A percentile compares a stretch with the other conserved stretches of the same genome.
Evolutionary conservation across 2,113 vertebrate species (phyloP).

Genomic region (Panthera leo): DNA sequence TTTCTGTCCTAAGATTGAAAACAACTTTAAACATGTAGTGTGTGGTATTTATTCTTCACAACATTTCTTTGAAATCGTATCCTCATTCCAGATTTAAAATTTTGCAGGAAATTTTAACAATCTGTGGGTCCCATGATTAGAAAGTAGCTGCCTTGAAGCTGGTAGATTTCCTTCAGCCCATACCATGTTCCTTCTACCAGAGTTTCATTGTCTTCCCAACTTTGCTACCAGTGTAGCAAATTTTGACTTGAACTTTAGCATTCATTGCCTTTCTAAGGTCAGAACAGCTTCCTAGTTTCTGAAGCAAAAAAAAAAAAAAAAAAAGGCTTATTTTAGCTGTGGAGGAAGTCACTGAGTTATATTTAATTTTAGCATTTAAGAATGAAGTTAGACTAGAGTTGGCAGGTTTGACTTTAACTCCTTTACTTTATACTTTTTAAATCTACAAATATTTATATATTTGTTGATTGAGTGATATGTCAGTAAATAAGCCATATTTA

Average conservation of each 20-base stretch:
- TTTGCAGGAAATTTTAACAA: neutral
- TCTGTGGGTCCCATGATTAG: neutral
- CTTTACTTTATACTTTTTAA: neutral
- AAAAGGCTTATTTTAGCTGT: constrained; percentile 35
- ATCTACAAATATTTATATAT: neutral
- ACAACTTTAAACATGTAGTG: neutral
- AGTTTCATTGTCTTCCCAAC: neutral
- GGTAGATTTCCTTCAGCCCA: neutral
- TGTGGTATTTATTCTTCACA: constrained; percentile 26
- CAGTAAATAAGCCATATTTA: neutral
- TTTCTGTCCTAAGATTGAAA: constrained; percentile 38
- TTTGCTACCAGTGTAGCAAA: neutral
- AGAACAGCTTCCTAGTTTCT: constrained; percentile 1
- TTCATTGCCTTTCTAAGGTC: constrained; percentile 23
- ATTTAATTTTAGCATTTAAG: constrained; percentile 23
- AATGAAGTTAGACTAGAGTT: neutral
- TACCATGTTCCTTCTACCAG: neutral
- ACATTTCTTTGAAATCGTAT: constrained; percentile 15
- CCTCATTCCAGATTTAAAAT: constrained; percentile 12
- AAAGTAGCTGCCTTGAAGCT: neutral
- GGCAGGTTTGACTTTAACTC: neutral
- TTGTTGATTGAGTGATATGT: neutral
- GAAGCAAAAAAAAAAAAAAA: constrained; percentile 36
- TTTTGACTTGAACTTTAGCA: neutral
- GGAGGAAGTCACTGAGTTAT: constrained; percentile 38